Base-by-base conservation (phyloP, 2,888 invertebrate species). In the Dermolepida albohirtum region DNA sequence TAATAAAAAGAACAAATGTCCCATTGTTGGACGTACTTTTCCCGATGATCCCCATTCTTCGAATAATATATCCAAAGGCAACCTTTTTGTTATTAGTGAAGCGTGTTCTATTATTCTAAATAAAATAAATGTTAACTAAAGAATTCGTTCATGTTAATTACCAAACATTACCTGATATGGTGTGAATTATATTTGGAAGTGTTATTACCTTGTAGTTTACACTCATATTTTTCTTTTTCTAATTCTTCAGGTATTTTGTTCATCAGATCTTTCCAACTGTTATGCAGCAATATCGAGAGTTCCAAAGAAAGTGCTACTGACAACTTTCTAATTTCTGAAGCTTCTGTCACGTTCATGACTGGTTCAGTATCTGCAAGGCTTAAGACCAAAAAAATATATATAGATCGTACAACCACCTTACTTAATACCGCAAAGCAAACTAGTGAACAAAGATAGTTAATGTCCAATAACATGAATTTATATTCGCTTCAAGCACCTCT, bases 21-120 rank as follows among this genome's bases (percentile, higher is more conserved):
- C 85, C 4, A 95, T 80, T 0, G 90, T 91, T 0, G 95, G 94
- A 55, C 93, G 84, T 39, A 87, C 85, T 72, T 84, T 86, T 0
- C 94, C 95, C 39, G 92, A 92, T 0, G 93, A 93, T n/a, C 92
- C 89, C 95, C 95, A 96, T 84, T 96, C 95, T 47, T 93, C 91
- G 54, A 96, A 86, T 70, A 96, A 86, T 66, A 94, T 90, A 78
- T 92, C 90, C 0, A 92, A 87, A 76, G 89, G 90, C n/a, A 84
- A 81, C 71, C 87, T 84, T 14, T 84, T 83, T 59, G 85, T 84
- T 47, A 84, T 84, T 7, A 22, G 76, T 8, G 87, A 84, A 7
- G 87, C 87, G 72, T 87, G 85, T 81, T 93, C 91, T 63, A 95
- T 89, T 70, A 90, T 81, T 64, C 92, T 92, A 73, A 64, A 84